Evolutionary conservation across 30 jellyfish, hydroid and myxozoan genomes (phyloP).

Genomic region (Hydra vulgaris): DNA sequence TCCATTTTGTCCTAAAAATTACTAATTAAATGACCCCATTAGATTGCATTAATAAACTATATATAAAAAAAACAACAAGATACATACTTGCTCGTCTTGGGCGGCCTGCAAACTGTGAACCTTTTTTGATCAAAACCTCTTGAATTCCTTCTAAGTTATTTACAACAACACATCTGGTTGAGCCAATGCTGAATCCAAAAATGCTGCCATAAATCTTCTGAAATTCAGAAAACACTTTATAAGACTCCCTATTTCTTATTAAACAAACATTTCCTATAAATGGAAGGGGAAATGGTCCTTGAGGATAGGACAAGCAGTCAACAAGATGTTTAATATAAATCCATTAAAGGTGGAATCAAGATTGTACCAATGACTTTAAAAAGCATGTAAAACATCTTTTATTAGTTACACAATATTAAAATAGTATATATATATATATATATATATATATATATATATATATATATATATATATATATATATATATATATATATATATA

Average conservation of each 20-base stretch:
- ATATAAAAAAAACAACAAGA: too few relatives aligned
- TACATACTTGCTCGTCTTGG: not conserved
- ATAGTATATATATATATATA: too few relatives aligned
- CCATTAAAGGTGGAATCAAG: not conserved
- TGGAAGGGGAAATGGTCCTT: not conserved
- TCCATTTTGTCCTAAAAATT: too few relatives aligned
- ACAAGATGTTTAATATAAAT: not conserved
- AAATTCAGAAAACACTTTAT: not conserved
- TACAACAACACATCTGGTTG: not conserved
- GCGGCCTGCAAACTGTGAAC: not conserved
- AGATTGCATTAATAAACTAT: too few relatives aligned
- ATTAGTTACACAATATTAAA: too few relatives aligned
- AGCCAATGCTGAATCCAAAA: not conserved
- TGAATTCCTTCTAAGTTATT: not conserved
- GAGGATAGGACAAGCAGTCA: not conserved
- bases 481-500: too few relatives aligned
- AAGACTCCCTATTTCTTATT: not conserved
- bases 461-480: too few relatives aligned
- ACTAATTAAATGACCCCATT: too few relatives aligned
- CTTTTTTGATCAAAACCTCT: not conserved
- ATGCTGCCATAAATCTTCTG: not conserved
- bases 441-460: too few relatives aligned
- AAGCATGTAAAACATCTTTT: too few relatives aligned
- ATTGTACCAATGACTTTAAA: not conserved
- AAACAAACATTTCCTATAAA: not conserved